Evolutionary conservation across 2,888 invertebrate genomes (phyloP), one percentile per base, ranked within the genome.

Genomic region (Ariolimax columbianus): DNA sequence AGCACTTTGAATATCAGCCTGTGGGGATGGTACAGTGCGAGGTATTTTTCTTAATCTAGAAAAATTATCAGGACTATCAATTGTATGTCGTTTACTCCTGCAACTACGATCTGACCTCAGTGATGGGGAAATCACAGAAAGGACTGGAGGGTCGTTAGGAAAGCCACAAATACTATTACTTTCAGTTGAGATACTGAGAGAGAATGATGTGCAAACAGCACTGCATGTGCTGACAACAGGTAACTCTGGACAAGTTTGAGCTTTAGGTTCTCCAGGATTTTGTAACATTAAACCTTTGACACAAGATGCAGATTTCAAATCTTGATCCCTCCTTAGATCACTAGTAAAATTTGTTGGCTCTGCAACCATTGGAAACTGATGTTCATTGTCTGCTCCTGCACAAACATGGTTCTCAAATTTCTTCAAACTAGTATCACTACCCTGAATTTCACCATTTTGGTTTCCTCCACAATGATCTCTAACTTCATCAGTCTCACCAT

Each of bases 21-120:
- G 51, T 26, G 36, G 77, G 38, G 30, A 66, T 2, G 40, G 2
- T 40, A 66, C 30, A 1, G 68, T 30, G 23, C 26, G 33, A 1
- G 23, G 38, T 26, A 30, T 59, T 47, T 77, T 83, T 59, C 43
- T 26, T 30, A 66, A 72, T 66, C 77, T 59, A 26, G 33, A 77
- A 43, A 55, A 83, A 47, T 55, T 66, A 2, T 83, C 82, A 33
- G 77, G 26, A 14, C 72, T 83, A 40, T 83, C 77, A 72, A 77
- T 43, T n/a, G 82, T 82, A 59, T 82, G 82, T 1, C 82, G 73
- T 30, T 83, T 81, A n/a, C 36, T 75, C 30, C 77, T 63, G 11
- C 26, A 40, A 19, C 63, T 55, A 17, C 7, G 26, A 14, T 63
- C 47, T 43, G 63, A 55, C 17, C 17, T 40, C 30, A 40, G 26